Evolutionary conservation across 1,140 invertebrate species (phyloP).

Genomic region (Berghia stephanieae): DNA sequence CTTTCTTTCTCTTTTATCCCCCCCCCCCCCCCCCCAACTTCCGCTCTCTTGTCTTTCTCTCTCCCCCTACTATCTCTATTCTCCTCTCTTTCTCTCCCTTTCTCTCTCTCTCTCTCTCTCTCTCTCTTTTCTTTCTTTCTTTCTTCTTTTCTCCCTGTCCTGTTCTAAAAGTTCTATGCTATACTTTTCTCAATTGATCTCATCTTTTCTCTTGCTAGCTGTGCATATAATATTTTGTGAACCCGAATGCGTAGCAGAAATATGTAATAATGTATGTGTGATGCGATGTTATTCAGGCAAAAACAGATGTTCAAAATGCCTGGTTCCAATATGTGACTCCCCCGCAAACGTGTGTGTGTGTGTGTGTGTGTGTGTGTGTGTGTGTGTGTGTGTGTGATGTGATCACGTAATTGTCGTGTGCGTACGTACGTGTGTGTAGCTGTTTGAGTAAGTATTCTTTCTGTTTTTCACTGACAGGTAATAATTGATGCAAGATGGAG

Average conservation of each 20-base stretch:
- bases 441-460: no score
- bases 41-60: no score
- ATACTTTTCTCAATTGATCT: background rate
- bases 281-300: background rate
- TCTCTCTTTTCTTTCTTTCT: background rate
- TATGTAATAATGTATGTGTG: background rate
- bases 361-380: background rate
- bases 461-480: no score
- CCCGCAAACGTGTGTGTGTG: background rate
- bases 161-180: background rate
- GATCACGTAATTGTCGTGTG: background rate
- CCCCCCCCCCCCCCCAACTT: no score
- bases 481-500: background rate
- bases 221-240: no score
- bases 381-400: slow-evolving; percentile 13
- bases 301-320: background rate
- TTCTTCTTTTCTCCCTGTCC: background rate
- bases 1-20: no score
- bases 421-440: background rate
- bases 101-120: background rate
- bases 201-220: background rate
- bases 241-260: no score
- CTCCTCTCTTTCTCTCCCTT: background rate
- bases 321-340: no score
- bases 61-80: no score